These are phyloP conservation scores for Elysia crispata DNA, from an alignment of 2,888 invertebrate species.

Conservation along the genomic window DNA sequence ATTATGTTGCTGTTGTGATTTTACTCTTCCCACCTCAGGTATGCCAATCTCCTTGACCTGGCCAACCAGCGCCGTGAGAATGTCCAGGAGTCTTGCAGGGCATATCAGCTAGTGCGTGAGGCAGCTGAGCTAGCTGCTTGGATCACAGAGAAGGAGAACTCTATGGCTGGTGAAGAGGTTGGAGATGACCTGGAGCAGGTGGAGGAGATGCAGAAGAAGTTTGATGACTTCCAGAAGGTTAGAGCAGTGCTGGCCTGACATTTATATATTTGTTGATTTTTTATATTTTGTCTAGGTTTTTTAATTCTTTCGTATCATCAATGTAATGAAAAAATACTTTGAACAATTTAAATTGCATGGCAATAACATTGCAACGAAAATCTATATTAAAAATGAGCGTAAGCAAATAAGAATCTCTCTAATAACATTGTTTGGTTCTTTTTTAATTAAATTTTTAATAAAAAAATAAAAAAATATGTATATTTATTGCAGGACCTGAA, in stretches of 20 bases:
- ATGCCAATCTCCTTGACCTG: conserved; percentile 90
- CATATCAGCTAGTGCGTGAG: conserved; percentile 97
- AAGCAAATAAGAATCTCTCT: no score
- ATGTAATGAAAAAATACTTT: no score
- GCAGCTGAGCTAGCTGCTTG: conserved; percentile 97
- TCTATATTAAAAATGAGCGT: no score
- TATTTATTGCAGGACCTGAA: conserved; percentile 84
- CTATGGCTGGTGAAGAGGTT: conserved; percentile 96
- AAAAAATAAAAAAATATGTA: not conserved
- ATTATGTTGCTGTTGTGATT: not conserved
- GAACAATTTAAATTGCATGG: no score
- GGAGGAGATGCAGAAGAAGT: conserved; percentile 99
- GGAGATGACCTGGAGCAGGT: conserved; percentile 99
- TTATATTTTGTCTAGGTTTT: no score
- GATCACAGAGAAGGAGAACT: conserved; percentile 99
- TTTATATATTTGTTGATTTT: no score
- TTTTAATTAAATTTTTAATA: no score
- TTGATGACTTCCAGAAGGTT: conserved; percentile 96
- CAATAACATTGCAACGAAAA: no score
- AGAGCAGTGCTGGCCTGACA: no score
- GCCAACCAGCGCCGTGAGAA: conserved; percentile 96
- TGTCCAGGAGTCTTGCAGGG: conserved; percentile 97
- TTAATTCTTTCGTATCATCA: no score
- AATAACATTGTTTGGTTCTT: no score
- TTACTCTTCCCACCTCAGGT: conserved; percentile 77